Conservation (phyloP, 1,140 invertebrate species). For the Magallana angulata region DNA sequence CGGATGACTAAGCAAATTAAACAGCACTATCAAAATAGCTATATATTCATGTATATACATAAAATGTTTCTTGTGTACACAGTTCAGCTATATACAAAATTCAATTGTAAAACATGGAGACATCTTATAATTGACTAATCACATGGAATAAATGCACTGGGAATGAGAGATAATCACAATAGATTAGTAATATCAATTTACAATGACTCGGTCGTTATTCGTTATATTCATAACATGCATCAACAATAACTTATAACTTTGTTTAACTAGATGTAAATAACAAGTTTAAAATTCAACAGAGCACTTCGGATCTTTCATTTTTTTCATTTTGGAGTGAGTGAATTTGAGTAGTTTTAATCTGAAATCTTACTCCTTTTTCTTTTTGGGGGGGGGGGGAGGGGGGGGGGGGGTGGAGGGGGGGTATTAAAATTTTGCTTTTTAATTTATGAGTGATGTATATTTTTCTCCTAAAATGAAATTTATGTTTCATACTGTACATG, state of each 20-base stretch:
- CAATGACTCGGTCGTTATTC: not conserved
- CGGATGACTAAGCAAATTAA: not conserved
- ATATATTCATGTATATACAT: not conserved
- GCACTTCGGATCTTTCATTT: too few species aligned
- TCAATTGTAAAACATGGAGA: not conserved
- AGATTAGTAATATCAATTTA: not conserved
- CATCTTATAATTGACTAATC: not conserved
- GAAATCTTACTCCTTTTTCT: too few species aligned
- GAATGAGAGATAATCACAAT: conserved; percentile 19
- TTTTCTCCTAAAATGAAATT: too few species aligned
- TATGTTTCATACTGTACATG: too few species aligned
- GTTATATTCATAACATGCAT: not conserved
- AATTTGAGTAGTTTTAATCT: too few species aligned
- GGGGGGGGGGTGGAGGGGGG: too few species aligned
- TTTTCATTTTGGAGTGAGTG: too few species aligned
- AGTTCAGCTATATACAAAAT: not conserved
- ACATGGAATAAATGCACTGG: conserved; percentile 35
- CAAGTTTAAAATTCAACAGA: too few species aligned
- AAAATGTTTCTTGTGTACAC: not conserved
- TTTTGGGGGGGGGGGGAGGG: too few species aligned
- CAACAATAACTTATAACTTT: not conserved
- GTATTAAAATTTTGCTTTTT: too few species aligned
- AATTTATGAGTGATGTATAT: too few species aligned
- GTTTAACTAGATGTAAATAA: not conserved
- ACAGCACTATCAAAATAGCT: not conserved